These are phyloP conservation scores for Pseudoips prasinana DNA, from an alignment of 2,888 invertebrate species.

Conservation along the genomic window DNA sequence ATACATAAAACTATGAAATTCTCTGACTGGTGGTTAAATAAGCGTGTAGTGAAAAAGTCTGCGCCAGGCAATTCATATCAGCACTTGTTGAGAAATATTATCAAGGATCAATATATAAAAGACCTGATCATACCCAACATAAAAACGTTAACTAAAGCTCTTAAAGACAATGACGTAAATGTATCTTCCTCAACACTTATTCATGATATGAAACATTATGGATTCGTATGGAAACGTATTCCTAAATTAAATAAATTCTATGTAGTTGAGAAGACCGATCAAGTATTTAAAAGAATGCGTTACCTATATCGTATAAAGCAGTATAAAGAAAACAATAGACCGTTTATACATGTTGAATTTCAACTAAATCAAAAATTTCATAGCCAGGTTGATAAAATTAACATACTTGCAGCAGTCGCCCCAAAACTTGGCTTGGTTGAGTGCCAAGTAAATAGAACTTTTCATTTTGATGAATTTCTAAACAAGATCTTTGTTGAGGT, in stretches of 20 bases:
- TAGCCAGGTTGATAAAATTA: too few relatives aligned
- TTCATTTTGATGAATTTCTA: background rate
- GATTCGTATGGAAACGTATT: slow-evolving; percentile 29
- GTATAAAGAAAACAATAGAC: slow-evolving; percentile 18
- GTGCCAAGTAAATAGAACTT: background rate
- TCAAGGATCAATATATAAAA: too few relatives aligned
- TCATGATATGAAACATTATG: slow-evolving; percentile 2
- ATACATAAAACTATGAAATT: too few relatives aligned
- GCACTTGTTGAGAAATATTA: too few relatives aligned
- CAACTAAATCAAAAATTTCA: too few relatives aligned
- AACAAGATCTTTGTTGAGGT: background rate
- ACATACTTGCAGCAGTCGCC: background rate
- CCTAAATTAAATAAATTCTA: slow-evolving; percentile 20
- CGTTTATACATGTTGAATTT: slow-evolving; percentile 14
- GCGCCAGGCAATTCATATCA: too few relatives aligned
- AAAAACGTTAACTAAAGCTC: too few relatives aligned
- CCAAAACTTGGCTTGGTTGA: background rate
- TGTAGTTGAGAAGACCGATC: slow-evolving; percentile 28
- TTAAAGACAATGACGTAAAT: too few relatives aligned
- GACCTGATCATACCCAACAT: too few relatives aligned
- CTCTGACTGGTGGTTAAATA: too few relatives aligned
- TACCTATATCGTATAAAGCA: slow-evolving; percentile 26
- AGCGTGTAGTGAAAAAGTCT: too few relatives aligned
- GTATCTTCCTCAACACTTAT: too few relatives aligned
- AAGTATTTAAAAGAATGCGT: slow-evolving; percentile 18